Conservation (phyloP, 2,113 vertebrate genomes). For the Strix aluco region DNA sequence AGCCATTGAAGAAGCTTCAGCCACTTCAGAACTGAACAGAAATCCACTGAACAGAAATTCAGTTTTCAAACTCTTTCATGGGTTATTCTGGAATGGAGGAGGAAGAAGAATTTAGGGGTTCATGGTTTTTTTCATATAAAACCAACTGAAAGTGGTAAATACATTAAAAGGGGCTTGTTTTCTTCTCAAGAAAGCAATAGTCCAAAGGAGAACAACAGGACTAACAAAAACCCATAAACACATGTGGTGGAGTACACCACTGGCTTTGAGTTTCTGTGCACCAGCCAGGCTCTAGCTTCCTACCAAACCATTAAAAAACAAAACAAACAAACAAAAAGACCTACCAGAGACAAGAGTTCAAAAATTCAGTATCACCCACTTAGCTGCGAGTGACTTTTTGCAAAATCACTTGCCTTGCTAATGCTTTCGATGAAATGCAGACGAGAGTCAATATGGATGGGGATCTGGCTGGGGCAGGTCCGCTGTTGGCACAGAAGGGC, state of each 20-base stretch:
- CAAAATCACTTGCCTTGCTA: neutral
- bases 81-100: neutral
- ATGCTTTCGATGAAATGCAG: neutral
- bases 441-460: neutral
- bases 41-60: neutral
- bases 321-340: no score
- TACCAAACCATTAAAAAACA: neutral
- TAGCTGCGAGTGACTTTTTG: neutral
- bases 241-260: neutral
- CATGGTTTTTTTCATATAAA: neutral
- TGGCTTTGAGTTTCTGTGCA: neutral
- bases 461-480: neutral
- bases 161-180: neutral
- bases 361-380: constrained; percentile 1
- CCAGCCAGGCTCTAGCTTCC: neutral
- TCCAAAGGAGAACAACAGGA: neutral
- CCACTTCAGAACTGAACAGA: neutral
- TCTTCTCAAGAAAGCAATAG: neutral
- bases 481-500: neutral
- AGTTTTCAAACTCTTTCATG: neutral
- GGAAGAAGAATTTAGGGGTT: neutral
- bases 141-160: neutral
- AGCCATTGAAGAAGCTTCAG: neutral
- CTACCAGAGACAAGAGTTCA: neutral
- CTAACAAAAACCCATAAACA: neutral